Evolutionary conservation across 2,888 invertebrate genomes (phyloP), one percentile per base, ranked within the genome.

Genomic region (Temnothorax unifasciatus): DNA sequence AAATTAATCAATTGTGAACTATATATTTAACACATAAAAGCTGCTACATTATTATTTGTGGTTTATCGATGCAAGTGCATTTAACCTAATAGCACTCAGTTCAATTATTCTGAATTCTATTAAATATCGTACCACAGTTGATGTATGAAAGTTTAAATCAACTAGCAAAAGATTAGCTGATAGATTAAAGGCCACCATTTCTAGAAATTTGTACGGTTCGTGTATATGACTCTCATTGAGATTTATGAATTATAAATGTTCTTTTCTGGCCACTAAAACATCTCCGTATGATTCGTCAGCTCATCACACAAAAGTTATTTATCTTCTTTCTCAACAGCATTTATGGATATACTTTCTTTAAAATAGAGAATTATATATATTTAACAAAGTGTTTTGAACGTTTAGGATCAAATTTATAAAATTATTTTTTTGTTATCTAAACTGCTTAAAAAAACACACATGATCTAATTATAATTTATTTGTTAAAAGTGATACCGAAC

Each of bases 241-340:
- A 18, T 15, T 82, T 50, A 82, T 76, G n/a, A 82, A 81, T 81
- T 81, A 38, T 74, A 15, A 61, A 74, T 75, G 74, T 50, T 50
- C 8, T 25, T 34, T 34, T 34, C 6, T 34, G 6, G 2, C 9
- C 13, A 11, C 3, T 76, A n/a, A 38, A 77, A 54, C 52, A 54
- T 34, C 76, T 75, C 8, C 9, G n/a, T 41, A 18, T 13, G 8
- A 47, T 25, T 73, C 38, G 18, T 75, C 41, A 76, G 34, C 8
- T 68, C 1, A 54, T 68, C 5, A 21, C 13, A 47, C 44, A 68
- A 77, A 68, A 77, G 2, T 52, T 34, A 25, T 11, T 77, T n/a
- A 29, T 57, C 15, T 15, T 21, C 15, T 15, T 15, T 15, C 9
- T 9, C 13, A 52, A 54, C 11, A 44, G 15, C 76, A 18, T 50